Evolutionary conservation across 53 echinoderm and acorn worm species (phyloP), one percentile per base, ranked within the genome.

Genomic region (Pentamera pediparva): DNA sequence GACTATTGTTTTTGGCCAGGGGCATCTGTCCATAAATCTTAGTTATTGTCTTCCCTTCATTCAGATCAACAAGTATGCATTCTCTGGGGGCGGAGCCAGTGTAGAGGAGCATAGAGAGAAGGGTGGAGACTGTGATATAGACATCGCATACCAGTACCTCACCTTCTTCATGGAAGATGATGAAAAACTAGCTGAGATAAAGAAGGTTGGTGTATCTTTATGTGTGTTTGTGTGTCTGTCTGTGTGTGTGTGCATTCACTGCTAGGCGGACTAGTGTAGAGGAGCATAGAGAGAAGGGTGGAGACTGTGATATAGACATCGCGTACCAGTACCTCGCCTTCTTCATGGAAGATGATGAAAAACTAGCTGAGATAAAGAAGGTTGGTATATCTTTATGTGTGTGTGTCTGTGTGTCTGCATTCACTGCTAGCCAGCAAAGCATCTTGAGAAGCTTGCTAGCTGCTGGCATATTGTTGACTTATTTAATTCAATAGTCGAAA

Each of bases 41-140:
- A n/a, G n/a, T n/a, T n/a, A n/a, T n/a, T n/a, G n/a, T n/a, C n/a
- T n/a, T n/a, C n/a, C n/a, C n/a, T n/a, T n/a, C 45, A 37, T 30
- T 18, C 57, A 98, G 98, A 83, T 98, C 65, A 98, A 91, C 81
- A 91, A 92, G 69, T 91, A 98, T 72, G 98, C 98, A 39, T 98
- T 91, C 57, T 98, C 98, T 36, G 98, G 98, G 40, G 96, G 98
- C 26, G 88, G 91, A 12, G 57, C 74, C 15, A 69, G 85, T 12
- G 89, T 98, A 17, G 96, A 96, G 35, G 98, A 92, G 64, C 98
- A 98, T 72, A 65, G 98, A 2, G 91, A 91, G 76, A 98, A 86
- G 34, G 96, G 98, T 1, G 98, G 98, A 21, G 82, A 98, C 77
- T 98, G 98, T 76, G 89, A 98, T 28, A 78, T 98, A 10, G 98